Conservation (phyloP, 2,113 vertebrate species). For the Albula glossodonta region DNA sequence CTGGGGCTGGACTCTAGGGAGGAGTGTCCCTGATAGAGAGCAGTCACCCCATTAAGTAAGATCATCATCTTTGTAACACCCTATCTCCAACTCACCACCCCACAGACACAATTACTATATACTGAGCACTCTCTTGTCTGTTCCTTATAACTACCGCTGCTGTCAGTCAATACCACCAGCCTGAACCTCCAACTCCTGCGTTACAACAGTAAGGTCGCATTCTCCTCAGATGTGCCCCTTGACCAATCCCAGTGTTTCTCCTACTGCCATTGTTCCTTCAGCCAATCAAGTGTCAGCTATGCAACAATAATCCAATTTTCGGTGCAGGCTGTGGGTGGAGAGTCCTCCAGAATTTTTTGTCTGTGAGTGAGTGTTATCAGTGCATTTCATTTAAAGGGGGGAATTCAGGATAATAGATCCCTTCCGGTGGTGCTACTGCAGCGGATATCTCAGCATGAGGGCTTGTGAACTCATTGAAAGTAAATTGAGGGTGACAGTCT, state of each 20-base stretch:
- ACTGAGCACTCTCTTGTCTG: not conserved
- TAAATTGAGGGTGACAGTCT: constrained; percentile 11
- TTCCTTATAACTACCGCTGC: constrained; percentile 15
- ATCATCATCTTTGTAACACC: constrained; percentile 2
- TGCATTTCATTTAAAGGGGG: not conserved
- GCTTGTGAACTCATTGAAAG: not conserved
- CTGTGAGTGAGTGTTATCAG: constrained; percentile 4
- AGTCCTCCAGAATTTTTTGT: not conserved
- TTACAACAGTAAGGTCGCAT: not conserved
- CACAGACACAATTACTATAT: not conserved
- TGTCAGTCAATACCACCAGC: constrained; percentile 8
- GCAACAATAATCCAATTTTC: not conserved
- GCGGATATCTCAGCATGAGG: constrained; percentile 10
- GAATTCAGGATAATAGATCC: not conserved
- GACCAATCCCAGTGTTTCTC: not conserved
- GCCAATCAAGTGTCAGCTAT: not conserved
- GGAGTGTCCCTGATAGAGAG: constrained; percentile 15
- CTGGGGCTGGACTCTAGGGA: constrained; percentile 19
- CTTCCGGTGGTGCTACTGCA: constrained; percentile 5
- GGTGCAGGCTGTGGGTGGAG: not conserved
- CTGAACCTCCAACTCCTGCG: not conserved
- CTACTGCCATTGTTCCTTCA: not conserved
- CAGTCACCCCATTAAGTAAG: constrained; percentile 25
- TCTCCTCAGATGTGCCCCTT: not conserved
- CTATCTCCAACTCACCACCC: not conserved